Evolutionary conservation across 1,140 invertebrate genomes (phyloP).

Genomic region (Pteromalus puparum): DNA sequence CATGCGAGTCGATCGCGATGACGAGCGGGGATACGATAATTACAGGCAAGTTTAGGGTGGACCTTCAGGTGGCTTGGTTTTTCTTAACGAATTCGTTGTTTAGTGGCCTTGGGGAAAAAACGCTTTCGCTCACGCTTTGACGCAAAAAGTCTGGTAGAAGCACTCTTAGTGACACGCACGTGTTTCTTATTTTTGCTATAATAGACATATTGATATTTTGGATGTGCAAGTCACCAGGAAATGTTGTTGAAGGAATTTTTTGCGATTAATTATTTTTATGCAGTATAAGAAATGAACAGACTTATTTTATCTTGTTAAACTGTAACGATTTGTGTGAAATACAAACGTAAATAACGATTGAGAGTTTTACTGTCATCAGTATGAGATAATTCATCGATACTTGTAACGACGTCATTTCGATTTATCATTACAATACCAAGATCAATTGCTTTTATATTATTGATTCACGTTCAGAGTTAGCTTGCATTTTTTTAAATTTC

Average conservation of each 20-base stretch:
- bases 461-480: not conserved
- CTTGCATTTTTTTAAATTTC: not conserved
- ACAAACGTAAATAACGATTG: no score
- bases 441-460: not conserved
- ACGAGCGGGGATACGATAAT: constrained; percentile 63
- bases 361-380: no score
- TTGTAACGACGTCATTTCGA: no score
- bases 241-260: constrained; percentile 36
- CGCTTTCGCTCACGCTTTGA: constrained; percentile 50
- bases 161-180: constrained; percentile 17
- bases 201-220: not conserved
- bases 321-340: no score
- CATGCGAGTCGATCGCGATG: constrained; percentile 70
- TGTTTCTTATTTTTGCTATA: not conserved
- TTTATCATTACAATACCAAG: no score
- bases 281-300: not conserved
- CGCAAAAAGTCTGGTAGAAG: constrained; percentile 52
- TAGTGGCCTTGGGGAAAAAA: constrained; percentile 7
- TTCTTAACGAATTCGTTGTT: constrained; percentile 23
- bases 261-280: not conserved
- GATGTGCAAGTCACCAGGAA: constrained; percentile 7
- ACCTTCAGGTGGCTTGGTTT: constrained; percentile 13
- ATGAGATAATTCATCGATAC: no score
- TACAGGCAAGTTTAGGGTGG: constrained; percentile 64
- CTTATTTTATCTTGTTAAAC: no score